Evolutionary conservation across 2,797 vertebrate species (phyloP).

Genomic region (Balearica regulorum): DNA sequence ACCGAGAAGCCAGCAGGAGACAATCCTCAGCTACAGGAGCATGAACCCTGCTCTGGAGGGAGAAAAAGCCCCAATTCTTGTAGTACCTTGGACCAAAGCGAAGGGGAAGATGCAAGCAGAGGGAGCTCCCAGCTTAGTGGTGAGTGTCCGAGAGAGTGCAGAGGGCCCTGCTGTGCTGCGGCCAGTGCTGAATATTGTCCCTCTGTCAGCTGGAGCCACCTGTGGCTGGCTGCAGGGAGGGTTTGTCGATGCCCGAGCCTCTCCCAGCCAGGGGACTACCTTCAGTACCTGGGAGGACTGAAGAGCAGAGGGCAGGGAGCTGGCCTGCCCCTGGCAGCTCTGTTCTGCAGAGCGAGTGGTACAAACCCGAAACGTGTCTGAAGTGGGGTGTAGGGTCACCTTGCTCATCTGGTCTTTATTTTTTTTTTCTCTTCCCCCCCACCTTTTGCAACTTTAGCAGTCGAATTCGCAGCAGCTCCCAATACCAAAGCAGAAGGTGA

Average conservation of each 20-base stretch:
- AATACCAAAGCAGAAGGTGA: constrained; percentile 67
- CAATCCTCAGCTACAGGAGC: not conserved
- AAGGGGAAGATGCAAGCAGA: constrained; percentile 31
- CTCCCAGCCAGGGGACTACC: not conserved
- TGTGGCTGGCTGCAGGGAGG: not conserved
- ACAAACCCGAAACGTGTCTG: not conserved
- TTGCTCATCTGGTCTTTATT: not conserved
- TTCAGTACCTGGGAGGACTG: not conserved
- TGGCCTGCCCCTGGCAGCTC: not conserved
- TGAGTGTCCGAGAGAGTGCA: not conserved
- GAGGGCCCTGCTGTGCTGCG: not conserved
- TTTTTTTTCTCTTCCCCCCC: not conserved
- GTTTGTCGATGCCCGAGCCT: rapidly evolving
- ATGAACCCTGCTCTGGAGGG: not conserved
- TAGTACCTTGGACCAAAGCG: constrained; percentile 67
- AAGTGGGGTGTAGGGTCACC: not conserved
- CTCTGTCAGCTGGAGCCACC: not conserved
- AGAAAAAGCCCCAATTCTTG: constrained; percentile 24
- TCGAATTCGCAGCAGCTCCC: not conserved
- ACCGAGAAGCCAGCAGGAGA: not conserved
- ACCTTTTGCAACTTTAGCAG: not conserved
- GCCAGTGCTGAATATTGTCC: not conserved
- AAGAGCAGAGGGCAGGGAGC: not conserved
- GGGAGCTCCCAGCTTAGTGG: constrained; percentile 32
- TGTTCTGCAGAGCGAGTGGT: not conserved